These are phyloP conservation scores for Chelidonichthys spinosus DNA, from an alignment of 2,797 vertebrate species.

Conservation along the genomic window DNA sequence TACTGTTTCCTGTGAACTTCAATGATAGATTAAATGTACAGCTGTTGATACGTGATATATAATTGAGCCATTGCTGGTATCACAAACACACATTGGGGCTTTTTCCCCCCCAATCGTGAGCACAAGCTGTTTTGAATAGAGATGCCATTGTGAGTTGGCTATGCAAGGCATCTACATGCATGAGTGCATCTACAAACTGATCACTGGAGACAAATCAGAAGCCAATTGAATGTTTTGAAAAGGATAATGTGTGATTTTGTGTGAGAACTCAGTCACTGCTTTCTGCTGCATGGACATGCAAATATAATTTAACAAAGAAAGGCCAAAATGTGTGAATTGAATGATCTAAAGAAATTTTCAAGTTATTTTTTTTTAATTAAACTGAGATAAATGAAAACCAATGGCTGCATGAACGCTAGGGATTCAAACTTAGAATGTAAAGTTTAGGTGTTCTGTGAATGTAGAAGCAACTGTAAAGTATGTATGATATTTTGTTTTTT, in stretches of 20 bases:
- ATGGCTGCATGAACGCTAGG: neutral
- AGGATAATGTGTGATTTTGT: neutral
- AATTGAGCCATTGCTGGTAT: neutral
- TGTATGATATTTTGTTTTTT: neutral
- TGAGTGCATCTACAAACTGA: neutral
- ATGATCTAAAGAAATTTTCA: too few species aligned
- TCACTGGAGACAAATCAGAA: neutral
- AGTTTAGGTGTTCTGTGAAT: constrained; percentile 6
- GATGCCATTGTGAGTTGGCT: neutral
- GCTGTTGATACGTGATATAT: neutral
- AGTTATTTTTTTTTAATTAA: too few species aligned
- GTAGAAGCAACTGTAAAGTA: neutral
- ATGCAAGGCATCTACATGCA: neutral
- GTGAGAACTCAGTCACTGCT: neutral
- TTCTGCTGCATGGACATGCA: neutral
- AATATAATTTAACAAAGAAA: neutral
- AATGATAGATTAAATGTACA: neutral
- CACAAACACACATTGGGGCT: neutral
- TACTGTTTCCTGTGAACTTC: neutral
- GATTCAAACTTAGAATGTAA: constrained; percentile 8
- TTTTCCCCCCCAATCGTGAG: neutral
- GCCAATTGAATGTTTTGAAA: neutral
- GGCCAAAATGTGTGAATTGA: neutral
- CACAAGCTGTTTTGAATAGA: neutral
- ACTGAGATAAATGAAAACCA: neutral